Evolutionary conservation across 2,797 vertebrate species (phyloP), one percentile per base, ranked within the genome.

Genomic region (Amazona ochrocephala): DNA sequence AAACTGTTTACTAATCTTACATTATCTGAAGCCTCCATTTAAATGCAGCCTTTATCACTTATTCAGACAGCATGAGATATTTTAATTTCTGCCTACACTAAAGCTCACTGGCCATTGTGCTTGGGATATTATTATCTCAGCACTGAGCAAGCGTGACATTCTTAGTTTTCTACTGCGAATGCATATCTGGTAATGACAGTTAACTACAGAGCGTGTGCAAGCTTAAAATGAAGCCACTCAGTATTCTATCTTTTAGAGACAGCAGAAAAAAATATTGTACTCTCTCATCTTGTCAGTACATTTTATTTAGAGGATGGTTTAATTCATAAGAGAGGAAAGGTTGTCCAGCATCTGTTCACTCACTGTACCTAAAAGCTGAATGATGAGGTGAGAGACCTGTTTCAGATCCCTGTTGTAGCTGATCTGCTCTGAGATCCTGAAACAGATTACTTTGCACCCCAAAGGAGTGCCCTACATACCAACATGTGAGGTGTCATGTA

Each of bases 61-160:
- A 98, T 95, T 95, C 68, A 96, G 96, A 97, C 81, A 96, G 96
- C 82, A 97, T 71, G 92, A 97, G 97, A 96, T 97, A 97, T 97
- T 95, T 96, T 93, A 94, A 97, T 98, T 96, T 89, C 93, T 96
- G 87, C 87, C 88, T 94, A 92, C 84, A 84, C 87, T 89, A 75
- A 91, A 84, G 51, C 95, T 95, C 82, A 82, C 87, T 87, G 77
- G 93, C 75, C 93, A 96, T 93, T 96, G 82, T 82, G 87, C 65
- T 94, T 96, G 84, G 89, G 86, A 51, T 96, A 76, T 89, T 74
- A 94, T 96, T 96, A 95, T 91, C 75, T 83, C 89, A 93, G 80
- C 68, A 71, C 71, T 60, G 67, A 86, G 81, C 54, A 83, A 87
- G 72, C 50, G 24, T 32, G 62, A 73, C 95, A 87, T 61, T 92